Evolutionary conservation across 2,113 vertebrate genomes (phyloP).

Genomic region (Phaethornis superciliosus): DNA sequence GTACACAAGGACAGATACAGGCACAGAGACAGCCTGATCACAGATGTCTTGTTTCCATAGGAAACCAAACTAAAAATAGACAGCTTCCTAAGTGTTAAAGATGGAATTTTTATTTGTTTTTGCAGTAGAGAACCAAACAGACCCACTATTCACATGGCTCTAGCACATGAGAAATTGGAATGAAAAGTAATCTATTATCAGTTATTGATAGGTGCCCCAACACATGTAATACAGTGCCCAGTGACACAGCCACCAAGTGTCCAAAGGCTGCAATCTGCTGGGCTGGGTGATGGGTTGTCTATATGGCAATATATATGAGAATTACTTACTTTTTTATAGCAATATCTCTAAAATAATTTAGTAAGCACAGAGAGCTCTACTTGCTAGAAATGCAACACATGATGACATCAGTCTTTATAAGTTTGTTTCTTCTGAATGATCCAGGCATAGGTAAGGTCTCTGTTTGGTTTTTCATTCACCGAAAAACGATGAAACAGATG

Average conservation of each 20-base stretch:
- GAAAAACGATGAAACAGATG: constrained; percentile 21
- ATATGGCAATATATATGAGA: not conserved
- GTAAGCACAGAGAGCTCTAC: not conserved
- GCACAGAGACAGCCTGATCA: constrained; percentile 63
- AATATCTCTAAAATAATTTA: not conserved
- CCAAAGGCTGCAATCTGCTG: not conserved
- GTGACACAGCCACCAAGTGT: not conserved
- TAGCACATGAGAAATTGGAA: constrained; percentile 35
- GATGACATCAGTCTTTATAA: not conserved
- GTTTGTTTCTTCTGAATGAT: constrained; percentile 12
- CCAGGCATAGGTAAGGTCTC: not conserved
- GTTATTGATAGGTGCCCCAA: not conserved
- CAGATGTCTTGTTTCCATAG: constrained; percentile 70
- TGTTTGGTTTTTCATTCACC: not conserved
- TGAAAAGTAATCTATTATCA: not conserved
- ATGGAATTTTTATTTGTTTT: constrained; percentile 72
- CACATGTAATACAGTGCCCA: not conserved
- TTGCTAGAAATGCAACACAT: constrained; percentile 11
- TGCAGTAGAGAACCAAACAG: constrained; percentile 63
- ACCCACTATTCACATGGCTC: constrained; percentile 54
- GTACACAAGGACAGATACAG: constrained; percentile 69
- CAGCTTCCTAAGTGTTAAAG: constrained; percentile 69
- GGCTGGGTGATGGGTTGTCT: not conserved
- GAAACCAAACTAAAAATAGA: constrained; percentile 72
- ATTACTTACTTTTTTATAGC: not conserved